These are phyloP conservation scores for Lepus townsendii DNA, from an alignment of 2,797 vertebrate species.

Conservation along the genomic window DNA sequence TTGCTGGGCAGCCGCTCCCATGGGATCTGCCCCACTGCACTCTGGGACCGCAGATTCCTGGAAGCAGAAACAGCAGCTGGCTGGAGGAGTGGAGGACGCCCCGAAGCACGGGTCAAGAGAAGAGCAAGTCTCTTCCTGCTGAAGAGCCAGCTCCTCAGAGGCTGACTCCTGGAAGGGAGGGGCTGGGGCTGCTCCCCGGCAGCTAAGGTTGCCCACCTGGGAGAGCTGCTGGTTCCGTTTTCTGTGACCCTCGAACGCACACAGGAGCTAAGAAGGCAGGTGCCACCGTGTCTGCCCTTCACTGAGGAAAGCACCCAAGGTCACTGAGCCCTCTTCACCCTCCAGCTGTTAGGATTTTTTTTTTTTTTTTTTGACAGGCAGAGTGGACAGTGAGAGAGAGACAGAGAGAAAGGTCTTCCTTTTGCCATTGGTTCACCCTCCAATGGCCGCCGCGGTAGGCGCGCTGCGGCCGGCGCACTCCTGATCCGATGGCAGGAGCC, in stretches of 20 bases:
- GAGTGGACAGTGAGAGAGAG: no score
- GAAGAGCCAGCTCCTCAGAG: neutral
- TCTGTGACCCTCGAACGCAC: neutral
- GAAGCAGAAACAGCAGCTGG: neutral
- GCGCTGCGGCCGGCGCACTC: no score
- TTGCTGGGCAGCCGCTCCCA: neutral
- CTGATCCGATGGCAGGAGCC: no score
- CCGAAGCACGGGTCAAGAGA: neutral
- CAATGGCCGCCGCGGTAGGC: no score
- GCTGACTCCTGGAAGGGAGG: no score
- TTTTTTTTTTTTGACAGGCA: no score
- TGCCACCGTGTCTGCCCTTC: no score
- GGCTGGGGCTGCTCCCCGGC: neutral
- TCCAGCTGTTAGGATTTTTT: neutral
- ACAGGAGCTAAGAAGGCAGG: slow-evolving; percentile 18
- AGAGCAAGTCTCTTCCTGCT: neutral
- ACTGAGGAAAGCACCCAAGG: no score
- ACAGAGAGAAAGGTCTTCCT: no score
- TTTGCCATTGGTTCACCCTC: no score
- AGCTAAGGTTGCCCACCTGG: neutral
- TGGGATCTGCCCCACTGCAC: neutral
- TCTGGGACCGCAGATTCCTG: neutral
- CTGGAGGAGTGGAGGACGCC: neutral
- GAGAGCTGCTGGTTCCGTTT: neutral
- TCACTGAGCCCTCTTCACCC: neutral